Evolutionary conservation across 2,888 invertebrate species (phyloP).

Genomic region (Mimas tiliae): DNA sequence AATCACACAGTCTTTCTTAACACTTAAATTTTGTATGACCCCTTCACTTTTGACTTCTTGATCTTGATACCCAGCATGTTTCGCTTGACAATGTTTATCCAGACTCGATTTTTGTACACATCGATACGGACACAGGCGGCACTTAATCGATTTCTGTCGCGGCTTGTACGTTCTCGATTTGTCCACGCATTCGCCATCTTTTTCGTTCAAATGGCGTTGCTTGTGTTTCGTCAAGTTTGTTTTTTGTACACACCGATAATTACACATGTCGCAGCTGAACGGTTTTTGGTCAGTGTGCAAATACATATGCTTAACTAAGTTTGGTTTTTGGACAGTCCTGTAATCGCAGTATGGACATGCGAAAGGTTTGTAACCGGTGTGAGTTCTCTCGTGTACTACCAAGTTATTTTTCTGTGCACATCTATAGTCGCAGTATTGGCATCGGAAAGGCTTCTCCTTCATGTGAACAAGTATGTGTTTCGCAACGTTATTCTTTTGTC

Average conservation of each 20-base stretch:
- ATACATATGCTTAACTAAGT: conserved; percentile 82
- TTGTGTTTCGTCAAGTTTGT: conserved; percentile 80
- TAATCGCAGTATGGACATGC: conserved; percentile 80
- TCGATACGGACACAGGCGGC: conserved; percentile 69
- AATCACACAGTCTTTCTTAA: conserved; percentile 52
- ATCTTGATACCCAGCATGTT: conserved; percentile 58
- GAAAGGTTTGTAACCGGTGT: conserved; percentile 81
- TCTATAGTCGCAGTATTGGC: conserved; percentile 79
- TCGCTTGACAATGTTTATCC: conserved; percentile 76
- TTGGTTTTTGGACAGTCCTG: conserved; percentile 79
- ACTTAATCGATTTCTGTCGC: conserved; percentile 74
- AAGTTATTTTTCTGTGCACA: conserved; percentile 81
- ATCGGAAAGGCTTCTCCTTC: conserved; percentile 80
- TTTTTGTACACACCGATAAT: conserved; percentile 78
- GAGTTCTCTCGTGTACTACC: conserved; percentile 79
- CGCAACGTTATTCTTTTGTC: conserved; percentile 80
- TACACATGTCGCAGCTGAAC: conserved; percentile 78
- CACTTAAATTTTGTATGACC: conserved; percentile 64
- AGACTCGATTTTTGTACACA: conserved; percentile 78
- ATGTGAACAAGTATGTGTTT: conserved; percentile 81
- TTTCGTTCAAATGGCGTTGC: conserved; percentile 74
- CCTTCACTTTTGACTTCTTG: conserved; percentile 46
- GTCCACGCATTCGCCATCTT: conserved; percentile 62
- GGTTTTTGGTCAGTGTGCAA: conserved; percentile 80
- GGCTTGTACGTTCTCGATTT: conserved; percentile 71